A percentile compares a stretch with the other conserved stretches of the same genome.
phyloP scores from a whole-genome alignment of 2,113 vertebrate species.

The Apus apus region DNA sequence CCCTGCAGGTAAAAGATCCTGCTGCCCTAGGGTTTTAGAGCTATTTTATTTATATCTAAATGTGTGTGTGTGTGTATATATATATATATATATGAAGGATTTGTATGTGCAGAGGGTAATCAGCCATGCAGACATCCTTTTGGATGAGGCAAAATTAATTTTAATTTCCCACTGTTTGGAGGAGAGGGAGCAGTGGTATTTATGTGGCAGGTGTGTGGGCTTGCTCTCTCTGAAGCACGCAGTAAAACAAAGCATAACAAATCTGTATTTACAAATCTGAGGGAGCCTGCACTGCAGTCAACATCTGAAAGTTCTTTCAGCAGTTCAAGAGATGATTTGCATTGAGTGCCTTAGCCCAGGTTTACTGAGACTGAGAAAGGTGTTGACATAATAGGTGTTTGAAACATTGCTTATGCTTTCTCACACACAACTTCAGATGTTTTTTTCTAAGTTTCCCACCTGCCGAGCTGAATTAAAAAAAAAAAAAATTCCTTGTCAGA shows the following conservation, averaged over 20 bases:
- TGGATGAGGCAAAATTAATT: not conserved
- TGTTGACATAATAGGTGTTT: slow-evolving; percentile 21
- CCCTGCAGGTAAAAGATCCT: not conserved
- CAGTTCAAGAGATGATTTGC: slow-evolving; percentile 13
- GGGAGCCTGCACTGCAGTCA: slow-evolving; percentile 17
- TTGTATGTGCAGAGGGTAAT: not conserved
- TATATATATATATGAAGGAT: not conserved
- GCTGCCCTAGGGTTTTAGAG: not conserved
- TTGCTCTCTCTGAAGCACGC: not conserved
- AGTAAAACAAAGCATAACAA: slow-evolving; percentile 41
- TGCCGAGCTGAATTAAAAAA: not conserved
- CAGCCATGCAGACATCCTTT: not conserved
- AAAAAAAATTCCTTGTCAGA: not conserved
- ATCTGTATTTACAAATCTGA: slow-evolving; percentile 49
- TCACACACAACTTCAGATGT: not conserved
- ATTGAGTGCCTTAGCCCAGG: not conserved
- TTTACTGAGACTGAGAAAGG: slow-evolving; percentile 24
- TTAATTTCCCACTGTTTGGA: not conserved
- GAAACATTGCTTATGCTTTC: slow-evolving; percentile 16
- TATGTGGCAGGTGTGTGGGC: not conserved
- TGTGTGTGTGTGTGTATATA: no score
- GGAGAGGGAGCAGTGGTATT: not conserved
- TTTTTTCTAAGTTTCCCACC: not conserved
- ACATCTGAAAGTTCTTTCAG: not conserved
- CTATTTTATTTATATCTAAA: not conserved